Evolutionary conservation across 2,888 invertebrate species (phyloP), one percentile per base, ranked within the genome.

Genomic region (Drosophila anomalata): DNA sequence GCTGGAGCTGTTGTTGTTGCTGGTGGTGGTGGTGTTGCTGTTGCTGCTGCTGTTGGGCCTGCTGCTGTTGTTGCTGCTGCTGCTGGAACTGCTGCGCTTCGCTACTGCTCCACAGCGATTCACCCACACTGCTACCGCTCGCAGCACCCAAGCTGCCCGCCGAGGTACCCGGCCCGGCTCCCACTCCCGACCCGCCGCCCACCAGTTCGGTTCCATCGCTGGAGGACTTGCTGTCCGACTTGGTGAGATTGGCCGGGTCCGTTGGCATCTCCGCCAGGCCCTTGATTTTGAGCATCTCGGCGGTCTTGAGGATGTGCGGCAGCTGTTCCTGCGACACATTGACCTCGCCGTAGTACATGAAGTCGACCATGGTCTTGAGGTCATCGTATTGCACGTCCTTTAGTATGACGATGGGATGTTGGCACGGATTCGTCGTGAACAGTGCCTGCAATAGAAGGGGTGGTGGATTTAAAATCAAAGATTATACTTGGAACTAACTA

Each of bases 321-420:
- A 97, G 92, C 89, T 97, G 96, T 84, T 97, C 97, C 89, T 97
- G 96, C 1, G 97, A 96, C 31, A 97, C 97, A 91, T 97, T 97
- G 7, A 97, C 97, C 93, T 97, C 97, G 0, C 97, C 97, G 86
- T 96, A 96, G 90, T 97, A 97, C 96, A 97, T 97, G 89, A 97
- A 97, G 89, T 97, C 96, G 9, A 97, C 96, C 94, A 97, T 96
- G 29, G 96, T 96, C 89, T 96, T 95, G 63, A 97, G 93, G 91
- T 97, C 97, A 53, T 95, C 94, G 89, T 96, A 97, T 86, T 96
- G 95, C 9, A 97, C 96, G 93, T 97, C 97, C 91, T 97, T 97
- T 50, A 97, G 92, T 84, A 97, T 97, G 52, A 97, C 97, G 85
- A 97, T 97, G 5, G 97, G 97, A 92, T 97, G 97, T 83, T 96